Percentiles rank a stretch among this genome's conserved stretches.
Evolutionary conservation across 30 jellyfish, hydroid and myxozoan genomes (phyloP).

Genomic region (Sanderia malayensis): DNA sequence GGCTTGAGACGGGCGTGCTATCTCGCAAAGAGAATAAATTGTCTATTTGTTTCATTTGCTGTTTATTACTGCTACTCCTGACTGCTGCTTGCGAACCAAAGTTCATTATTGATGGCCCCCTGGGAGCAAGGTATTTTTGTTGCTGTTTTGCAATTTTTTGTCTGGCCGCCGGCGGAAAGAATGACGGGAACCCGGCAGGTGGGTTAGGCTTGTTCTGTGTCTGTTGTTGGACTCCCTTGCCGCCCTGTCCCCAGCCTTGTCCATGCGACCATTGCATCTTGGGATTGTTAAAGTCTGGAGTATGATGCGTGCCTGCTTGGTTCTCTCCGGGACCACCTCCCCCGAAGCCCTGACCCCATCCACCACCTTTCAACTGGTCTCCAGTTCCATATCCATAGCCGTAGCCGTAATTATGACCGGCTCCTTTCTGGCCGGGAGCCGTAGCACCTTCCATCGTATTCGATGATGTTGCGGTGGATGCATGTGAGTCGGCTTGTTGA

Average conservation of each 20-base stretch:
- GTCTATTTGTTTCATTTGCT: neutral
- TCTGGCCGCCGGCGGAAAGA: slow-evolving; percentile 24
- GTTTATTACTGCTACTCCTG: neutral
- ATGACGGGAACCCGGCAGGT: slow-evolving; percentile 35
- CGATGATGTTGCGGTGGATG: slow-evolving; percentile 37
- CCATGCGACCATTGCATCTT: slow-evolving; percentile 60
- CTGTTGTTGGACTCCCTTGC: slow-evolving; percentile 45
- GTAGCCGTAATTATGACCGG: slow-evolving; percentile 68
- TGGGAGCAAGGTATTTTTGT: slow-evolving; percentile 15
- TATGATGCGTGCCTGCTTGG: slow-evolving; percentile 47
- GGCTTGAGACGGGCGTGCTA: slow-evolving; percentile 60
- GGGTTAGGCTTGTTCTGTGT: slow-evolving; percentile 46
- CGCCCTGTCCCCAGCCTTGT: slow-evolving; percentile 80
- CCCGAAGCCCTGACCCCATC: slow-evolving; percentile 73
- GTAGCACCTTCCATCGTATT: slow-evolving; percentile 59
- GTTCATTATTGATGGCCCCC: slow-evolving; percentile 76
- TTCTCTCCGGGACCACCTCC: slow-evolving; percentile 75
- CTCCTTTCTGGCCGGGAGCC: slow-evolving; percentile 62
- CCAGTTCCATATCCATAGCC: slow-evolving; percentile 80
- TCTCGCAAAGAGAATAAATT: slow-evolving; percentile 22
- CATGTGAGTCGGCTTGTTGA: slow-evolving; percentile 58
- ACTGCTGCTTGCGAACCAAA: too few relatives aligned
- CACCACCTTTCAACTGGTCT: slow-evolving; percentile 58
- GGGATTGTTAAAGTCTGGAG: slow-evolving; percentile 41
- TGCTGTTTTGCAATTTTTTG: slow-evolving; percentile 19